Evolutionary conservation across 2,888 invertebrate species (phyloP).

Genomic region (Falcaria lacertinaria): DNA sequence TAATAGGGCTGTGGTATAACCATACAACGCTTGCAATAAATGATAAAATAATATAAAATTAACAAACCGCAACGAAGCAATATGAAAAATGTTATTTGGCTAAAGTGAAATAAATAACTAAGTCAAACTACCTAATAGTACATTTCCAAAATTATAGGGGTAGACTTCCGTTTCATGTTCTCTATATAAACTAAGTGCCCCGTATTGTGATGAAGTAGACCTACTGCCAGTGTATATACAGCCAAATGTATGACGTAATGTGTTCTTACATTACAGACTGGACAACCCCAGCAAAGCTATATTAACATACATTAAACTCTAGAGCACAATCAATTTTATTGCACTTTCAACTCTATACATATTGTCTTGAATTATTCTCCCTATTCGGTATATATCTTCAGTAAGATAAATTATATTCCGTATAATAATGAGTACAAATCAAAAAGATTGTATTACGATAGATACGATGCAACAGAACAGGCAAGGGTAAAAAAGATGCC

Average conservation of each 20-base stretch:
- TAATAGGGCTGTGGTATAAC: too few relatives aligned
- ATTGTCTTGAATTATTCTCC: constrained; percentile 45
- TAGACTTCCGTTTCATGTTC: neutral
- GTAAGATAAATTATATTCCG: constrained; percentile 10
- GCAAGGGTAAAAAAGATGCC: neutral
- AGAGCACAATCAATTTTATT: constrained; percentile 54
- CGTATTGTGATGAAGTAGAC: neutral
- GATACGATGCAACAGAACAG: neutral
- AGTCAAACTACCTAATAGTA: neutral
- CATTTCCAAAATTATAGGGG: neutral
- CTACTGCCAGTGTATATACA: constrained; percentile 1
- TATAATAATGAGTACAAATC: constrained; percentile 9
- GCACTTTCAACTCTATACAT: constrained; percentile 45
- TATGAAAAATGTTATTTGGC: constrained; percentile 2
- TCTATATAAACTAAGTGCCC: neutral
- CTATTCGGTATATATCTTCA: too few relatives aligned
- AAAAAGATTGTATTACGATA: constrained; percentile 9
- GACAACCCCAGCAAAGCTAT: constrained; percentile 23
- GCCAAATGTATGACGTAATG: too few relatives aligned
- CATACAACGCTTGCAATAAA: neutral
- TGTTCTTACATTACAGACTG: constrained; percentile 25
- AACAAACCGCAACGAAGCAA: constrained; percentile 22
- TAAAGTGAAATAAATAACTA: neutral
- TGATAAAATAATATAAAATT: constrained; percentile 22
- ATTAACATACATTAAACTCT: constrained; percentile 15